Base-by-base conservation (phyloP, 2,797 vertebrate genomes). In the Sebastes hopkinsi region DNA sequence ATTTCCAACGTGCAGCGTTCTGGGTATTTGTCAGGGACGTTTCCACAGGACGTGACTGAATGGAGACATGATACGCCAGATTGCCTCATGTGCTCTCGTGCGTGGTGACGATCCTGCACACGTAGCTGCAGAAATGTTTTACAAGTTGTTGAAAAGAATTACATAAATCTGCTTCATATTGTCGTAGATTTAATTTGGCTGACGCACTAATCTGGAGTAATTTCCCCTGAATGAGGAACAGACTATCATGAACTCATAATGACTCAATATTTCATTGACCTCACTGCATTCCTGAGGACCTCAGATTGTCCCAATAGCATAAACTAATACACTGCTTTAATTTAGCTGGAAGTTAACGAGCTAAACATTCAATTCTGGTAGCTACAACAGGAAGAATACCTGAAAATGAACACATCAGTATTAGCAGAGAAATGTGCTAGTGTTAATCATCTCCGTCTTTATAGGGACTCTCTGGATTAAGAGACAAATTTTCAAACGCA, bases 11-110 rank as follows among this genome's bases (percentile, higher is more conserved):
- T 13, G 55, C 54, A 4, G 69, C 52, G 27, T 75, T 85, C 76
- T 69, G 77, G 18, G 84, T 59, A 68, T 77, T 77, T 60, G 52
- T 84, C 86, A 86, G 86, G 79, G 88, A 69, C 70, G 7, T 87
- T 92, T 92, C 85, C 80, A 87, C 77, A 74, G 87, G 76, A 84
- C 38, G 3, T 29, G 18, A 74, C n/a, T 71, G 27, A 71, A 64
- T 12, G 5, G 55, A 73, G 54, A 46, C 73, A 27, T 27, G 7
- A 20, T 18, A 75, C 36, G 5, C 9, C 29, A 13, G 6, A n/a
- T 36, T 13, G 11, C 11, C 60, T 36, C 20, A 29, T 67, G 70
- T 60, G 25, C 8, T 25, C 32, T 3, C 4, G 12, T 22, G 27
- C 18, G 18, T 10, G 5, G 61, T 14, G 64, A 34, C 60, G 34